These are phyloP conservation scores for Clarias magur DNA, from an alignment of 2,113 vertebrate genomes.

Conservation along the genomic window DNA sequence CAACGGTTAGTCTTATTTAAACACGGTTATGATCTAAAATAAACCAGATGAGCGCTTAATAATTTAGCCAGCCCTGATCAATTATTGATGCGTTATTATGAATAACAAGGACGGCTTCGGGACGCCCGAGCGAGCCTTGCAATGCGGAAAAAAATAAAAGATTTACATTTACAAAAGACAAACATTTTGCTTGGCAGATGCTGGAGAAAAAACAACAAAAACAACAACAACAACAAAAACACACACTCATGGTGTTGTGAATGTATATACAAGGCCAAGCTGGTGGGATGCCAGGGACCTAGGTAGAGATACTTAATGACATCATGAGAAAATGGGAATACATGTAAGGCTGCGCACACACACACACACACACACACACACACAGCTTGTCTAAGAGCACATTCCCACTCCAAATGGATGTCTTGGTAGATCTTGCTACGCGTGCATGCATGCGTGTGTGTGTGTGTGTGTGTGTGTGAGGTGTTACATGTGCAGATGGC, in stretches of 20 bases:
- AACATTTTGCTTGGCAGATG: not conserved
- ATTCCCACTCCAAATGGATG: conserved; percentile 14
- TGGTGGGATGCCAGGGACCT: conserved; percentile 26
- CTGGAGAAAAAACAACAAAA: too few species aligned
- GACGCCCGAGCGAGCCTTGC: not conserved
- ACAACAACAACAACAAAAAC: too few species aligned
- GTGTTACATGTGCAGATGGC: conserved; percentile 48
- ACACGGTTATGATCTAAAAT: conserved; percentile 12
- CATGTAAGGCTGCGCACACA: not conserved
- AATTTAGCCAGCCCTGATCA: conserved; percentile 48
- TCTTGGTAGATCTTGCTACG: conserved; percentile 22
- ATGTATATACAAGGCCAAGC: not conserved
- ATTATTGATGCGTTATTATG: conserved; percentile 64
- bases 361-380: conserved; percentile 38
- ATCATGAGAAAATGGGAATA: conserved; percentile 45
- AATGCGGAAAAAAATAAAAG: not conserved
- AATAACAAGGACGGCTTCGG: conserved; percentile 48
- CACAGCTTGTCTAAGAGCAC: conserved; percentile 20
- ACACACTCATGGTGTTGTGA: not conserved
- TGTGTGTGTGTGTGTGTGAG: conserved; percentile 31
- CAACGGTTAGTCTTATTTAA: conserved; percentile 20
- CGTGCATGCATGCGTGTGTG: conserved; percentile 18
- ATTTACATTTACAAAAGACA: too few species aligned
- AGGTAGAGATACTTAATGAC: conserved; percentile 24
- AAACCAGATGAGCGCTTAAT: conserved; percentile 34